A percentile compares a stretch with the other conserved stretches of the same genome.
phyloP scores from a whole-genome alignment of 2,113 vertebrate species.

The Chaenogobius annularis region DNA sequence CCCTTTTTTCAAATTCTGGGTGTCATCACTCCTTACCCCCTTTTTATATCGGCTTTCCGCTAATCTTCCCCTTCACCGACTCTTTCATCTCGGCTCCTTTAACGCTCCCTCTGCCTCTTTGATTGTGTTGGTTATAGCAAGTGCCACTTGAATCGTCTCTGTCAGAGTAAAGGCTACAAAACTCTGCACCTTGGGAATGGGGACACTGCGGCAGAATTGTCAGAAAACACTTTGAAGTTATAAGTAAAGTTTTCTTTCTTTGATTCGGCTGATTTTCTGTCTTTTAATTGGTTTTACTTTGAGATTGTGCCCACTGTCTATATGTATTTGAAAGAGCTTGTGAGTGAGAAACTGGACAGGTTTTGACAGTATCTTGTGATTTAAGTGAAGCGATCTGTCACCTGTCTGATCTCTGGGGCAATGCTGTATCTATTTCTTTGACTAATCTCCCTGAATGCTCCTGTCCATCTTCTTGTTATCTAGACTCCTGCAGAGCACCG shows the following conservation, averaged over 20 bases:
- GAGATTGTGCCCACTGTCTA: constrained; percentile 20
- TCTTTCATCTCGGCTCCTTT: constrained; percentile 5
- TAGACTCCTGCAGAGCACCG: constrained; percentile 9
- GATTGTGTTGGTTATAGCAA: constrained; percentile 7
- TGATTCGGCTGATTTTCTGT: constrained; percentile 17
- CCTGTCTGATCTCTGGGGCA: constrained; percentile 43
- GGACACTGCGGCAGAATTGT: constrained; percentile 22
- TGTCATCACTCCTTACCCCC: constrained; percentile 10
- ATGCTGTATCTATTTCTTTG: constrained; percentile 44
- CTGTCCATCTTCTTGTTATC: constrained; percentile 29
- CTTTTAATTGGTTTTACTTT: constrained; percentile 44
- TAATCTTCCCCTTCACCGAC: constrained; percentile 24
- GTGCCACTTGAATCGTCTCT: constrained; percentile 13
- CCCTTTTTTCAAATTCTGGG: constrained; percentile 12
- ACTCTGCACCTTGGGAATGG: constrained; percentile 21
- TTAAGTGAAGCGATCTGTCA: constrained; percentile 42
- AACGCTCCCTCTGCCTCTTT: constrained; percentile 18
- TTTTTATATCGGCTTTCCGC: constrained; percentile 7
- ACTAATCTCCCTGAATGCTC: constrained; percentile 38
- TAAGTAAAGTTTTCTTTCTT: constrained; percentile 38
- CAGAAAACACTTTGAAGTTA: constrained; percentile 54
- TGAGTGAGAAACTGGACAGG: not conserved
- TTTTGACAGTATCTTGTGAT: constrained; percentile 25
- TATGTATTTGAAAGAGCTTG: constrained; percentile 18
- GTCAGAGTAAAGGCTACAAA: constrained; percentile 25